A percentile compares a stretch with the other conserved stretches of the same genome.
These are phyloP conservation scores for Spatulosminthurus flaviceps DNA, from an alignment of 2,888 invertebrate genomes.

Conservation along the genomic window DNA sequence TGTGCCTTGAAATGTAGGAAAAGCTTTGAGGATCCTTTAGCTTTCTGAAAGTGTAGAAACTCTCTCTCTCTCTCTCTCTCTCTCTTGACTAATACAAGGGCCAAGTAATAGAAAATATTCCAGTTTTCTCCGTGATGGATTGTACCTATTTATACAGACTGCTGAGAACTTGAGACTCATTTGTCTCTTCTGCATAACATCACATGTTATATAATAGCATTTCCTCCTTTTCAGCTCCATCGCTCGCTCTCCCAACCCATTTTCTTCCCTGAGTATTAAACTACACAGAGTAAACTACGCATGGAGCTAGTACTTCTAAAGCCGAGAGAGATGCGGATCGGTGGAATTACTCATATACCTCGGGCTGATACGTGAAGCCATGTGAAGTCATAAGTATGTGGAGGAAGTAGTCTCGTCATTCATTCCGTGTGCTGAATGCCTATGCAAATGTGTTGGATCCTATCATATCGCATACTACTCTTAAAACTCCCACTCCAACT, in stretches of 20 bases:
- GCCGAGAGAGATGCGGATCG: slow-evolving; percentile 16
- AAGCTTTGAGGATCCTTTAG: background rate
- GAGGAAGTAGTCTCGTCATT: slow-evolving; percentile 13
- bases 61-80: too few relatives aligned
- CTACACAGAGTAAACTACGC: background rate
- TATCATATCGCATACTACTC: slow-evolving; percentile 10
- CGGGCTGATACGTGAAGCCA: background rate
- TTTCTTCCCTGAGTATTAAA: background rate
- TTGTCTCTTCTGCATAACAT: slow-evolving; percentile 57
- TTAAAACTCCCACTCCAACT: background rate
- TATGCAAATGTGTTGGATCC: slow-evolving; percentile 40
- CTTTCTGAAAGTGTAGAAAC: too few relatives aligned
- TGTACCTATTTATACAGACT: slow-evolving; percentile 62
- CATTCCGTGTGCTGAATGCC: slow-evolving; percentile 21
- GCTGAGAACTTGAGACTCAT: slow-evolving; percentile 60
- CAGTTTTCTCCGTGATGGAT: slow-evolving; percentile 59
- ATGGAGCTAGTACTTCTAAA: background rate
- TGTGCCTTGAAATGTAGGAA: background rate
- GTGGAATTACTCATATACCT: background rate
- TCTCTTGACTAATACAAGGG: background rate
- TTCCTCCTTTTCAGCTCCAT: slow-evolving; percentile 35
- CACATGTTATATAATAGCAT: slow-evolving; percentile 37
- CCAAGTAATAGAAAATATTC: slow-evolving; percentile 50
- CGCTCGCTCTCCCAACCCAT: background rate
- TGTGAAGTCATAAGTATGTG: background rate